These are phyloP conservation scores for Romanogobio albipinnatus DNA, from an alignment of 2,113 vertebrate genomes.

Conservation along the genomic window DNA sequence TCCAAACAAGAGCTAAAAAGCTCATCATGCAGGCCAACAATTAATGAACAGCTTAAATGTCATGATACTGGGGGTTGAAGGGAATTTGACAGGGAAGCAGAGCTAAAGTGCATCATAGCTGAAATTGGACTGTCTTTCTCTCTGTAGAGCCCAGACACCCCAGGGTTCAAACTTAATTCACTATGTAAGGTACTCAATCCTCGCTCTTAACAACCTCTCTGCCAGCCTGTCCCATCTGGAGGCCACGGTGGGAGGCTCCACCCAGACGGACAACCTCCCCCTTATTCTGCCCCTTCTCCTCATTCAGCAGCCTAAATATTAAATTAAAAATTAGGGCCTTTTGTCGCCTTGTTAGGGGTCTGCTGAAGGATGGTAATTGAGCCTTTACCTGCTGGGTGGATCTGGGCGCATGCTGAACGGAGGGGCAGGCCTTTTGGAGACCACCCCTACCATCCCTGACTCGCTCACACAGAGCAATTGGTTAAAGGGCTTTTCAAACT, in stretches of 20 bases:
- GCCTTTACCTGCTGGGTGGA: constrained; percentile 63
- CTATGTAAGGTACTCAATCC: constrained; percentile 70
- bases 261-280: constrained; percentile 59
- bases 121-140: constrained; percentile 76
- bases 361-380: constrained; percentile 70
- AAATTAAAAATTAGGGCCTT: constrained; percentile 75
- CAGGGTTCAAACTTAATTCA: constrained; percentile 82
- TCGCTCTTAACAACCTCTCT: constrained; percentile 67
- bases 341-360: constrained; percentile 76
- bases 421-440: constrained; percentile 38
- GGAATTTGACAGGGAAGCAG: constrained; percentile 79
- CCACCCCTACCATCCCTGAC: constrained; percentile 48
- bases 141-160: constrained; percentile 76
- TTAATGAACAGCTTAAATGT: constrained; percentile 90
- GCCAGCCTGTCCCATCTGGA: constrained; percentile 69
- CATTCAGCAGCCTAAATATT: constrained; percentile 72
- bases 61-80: constrained; percentile 76
- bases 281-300: constrained; percentile 59
- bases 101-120: constrained; percentile 67
- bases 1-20: constrained; percentile 68
- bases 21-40: constrained; percentile 80
- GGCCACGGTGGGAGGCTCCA: constrained; percentile 66
- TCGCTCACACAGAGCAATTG: constrained; percentile 2
- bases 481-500: background rate
- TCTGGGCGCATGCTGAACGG: constrained; percentile 50